These are phyloP conservation scores for Lymantria monacha DNA, from an alignment of 2,888 invertebrate species.

Conservation along the genomic window DNA sequence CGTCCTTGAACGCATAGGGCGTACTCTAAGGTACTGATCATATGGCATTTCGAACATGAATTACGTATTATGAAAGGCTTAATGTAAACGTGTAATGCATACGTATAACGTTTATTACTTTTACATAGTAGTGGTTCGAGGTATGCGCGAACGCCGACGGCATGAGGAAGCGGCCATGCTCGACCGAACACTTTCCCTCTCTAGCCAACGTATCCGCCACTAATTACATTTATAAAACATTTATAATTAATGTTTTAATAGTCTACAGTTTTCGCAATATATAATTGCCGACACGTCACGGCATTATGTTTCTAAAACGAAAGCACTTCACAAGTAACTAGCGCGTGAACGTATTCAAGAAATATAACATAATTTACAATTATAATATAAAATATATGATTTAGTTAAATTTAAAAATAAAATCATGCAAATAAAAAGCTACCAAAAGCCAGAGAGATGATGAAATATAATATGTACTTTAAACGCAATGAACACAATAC, in stretches of 20 bases:
- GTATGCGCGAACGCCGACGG: slow-evolving; percentile 30
- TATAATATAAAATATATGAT: neutral
- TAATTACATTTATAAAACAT: slow-evolving; percentile 51
- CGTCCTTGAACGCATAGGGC: slow-evolving; percentile 67
- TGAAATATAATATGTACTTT: slow-evolving; percentile 15
- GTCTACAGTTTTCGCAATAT: slow-evolving; percentile 42
- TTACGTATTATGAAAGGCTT: slow-evolving; percentile 31
- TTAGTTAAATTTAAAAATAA: neutral
- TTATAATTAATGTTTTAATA: slow-evolving; percentile 42
- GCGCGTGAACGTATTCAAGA: neutral
- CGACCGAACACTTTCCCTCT: slow-evolving; percentile 74
- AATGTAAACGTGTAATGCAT: slow-evolving; percentile 42
- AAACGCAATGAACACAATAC: slow-evolving; percentile 21
- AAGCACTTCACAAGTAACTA: slow-evolving; percentile 45
- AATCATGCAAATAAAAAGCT: slow-evolving; percentile 30
- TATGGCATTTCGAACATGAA: slow-evolving; percentile 37
- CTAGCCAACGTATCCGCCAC: slow-evolving; percentile 53
- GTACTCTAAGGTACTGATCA: slow-evolving; percentile 35
- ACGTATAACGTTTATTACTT: slow-evolving; percentile 48
- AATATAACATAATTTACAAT: neutral
- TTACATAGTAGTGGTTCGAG: slow-evolving; percentile 48
- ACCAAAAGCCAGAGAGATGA: slow-evolving; percentile 25
- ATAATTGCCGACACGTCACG: slow-evolving; percentile 38
- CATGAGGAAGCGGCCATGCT: slow-evolving; percentile 60
- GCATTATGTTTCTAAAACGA: slow-evolving; percentile 56